phyloP scores from a whole-genome alignment of 2,113 vertebrate genomes.

The Leucoraja erinaceus region DNA sequence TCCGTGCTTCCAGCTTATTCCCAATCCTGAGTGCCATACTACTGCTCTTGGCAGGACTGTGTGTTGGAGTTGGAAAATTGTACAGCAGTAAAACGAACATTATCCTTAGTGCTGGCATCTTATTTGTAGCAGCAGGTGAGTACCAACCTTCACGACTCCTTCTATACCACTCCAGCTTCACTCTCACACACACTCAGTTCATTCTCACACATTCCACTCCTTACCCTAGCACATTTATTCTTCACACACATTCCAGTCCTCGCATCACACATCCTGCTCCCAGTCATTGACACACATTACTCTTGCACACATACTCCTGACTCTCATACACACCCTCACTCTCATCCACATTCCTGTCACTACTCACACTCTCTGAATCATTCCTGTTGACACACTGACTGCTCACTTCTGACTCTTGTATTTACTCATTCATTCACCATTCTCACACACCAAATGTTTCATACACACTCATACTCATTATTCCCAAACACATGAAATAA shows the following conservation, averaged over 20 bases:
- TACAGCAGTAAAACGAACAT: constrained; percentile 90
- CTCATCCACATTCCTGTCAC: not conserved
- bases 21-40: constrained; percentile 89
- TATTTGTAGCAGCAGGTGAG: constrained; percentile 95
- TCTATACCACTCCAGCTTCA: too few species aligned
- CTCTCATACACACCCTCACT: not conserved
- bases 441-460: not conserved
- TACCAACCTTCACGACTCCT: not conserved
- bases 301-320: not conserved
- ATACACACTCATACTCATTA: not conserved
- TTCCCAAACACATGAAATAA: not conserved
- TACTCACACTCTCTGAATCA: too few species aligned
- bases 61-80: constrained; percentile 79
- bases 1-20: constrained; percentile 93
- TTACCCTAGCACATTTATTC: not conserved
- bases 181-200: not conserved
- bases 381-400: too few species aligned
- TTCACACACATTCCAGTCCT: not conserved
- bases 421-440: too few species aligned
- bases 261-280: not conserved
- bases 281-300: too few species aligned
- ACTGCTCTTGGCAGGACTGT: constrained; percentile 82
- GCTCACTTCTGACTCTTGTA: not conserved
- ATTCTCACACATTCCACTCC: not conserved
- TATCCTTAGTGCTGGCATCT: constrained; percentile 87